Conservation (phyloP, 2,888 invertebrate species). For the Ecdyonurus torrentis region DNA sequence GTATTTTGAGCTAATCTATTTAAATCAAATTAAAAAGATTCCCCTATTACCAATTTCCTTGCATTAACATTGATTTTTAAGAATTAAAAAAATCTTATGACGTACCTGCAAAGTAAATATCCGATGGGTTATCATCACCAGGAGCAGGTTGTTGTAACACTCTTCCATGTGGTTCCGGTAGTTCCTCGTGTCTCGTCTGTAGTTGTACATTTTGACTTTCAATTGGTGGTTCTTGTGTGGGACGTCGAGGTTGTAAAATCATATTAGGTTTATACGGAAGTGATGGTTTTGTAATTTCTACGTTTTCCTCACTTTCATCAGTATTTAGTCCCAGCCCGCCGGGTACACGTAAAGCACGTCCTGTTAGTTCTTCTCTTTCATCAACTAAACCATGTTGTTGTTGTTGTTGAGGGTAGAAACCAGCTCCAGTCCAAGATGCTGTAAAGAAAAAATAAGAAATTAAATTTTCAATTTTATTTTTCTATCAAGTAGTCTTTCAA, state of each 20-base stretch:
- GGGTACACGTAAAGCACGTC: not conserved
- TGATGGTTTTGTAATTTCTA: not conserved
- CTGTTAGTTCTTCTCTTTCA: not conserved
- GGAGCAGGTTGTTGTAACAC: conserved; percentile 11
- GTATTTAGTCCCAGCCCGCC: not conserved
- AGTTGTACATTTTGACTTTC: not conserved
- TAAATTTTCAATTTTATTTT: too few relatives aligned
- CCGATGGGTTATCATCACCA: conserved; percentile 20
- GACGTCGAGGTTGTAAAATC: not conserved
- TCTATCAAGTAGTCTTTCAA: too few relatives aligned
- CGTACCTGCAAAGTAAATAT: conserved; percentile 27
- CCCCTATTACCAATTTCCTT: too few relatives aligned
- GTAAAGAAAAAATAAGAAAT: too few relatives aligned
- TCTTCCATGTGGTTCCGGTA: conserved; percentile 7
- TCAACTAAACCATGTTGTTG: not conserved
- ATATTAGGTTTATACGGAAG: not conserved
- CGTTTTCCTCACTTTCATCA: not conserved
- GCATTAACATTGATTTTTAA: too few relatives aligned
- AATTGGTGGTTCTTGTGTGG: not conserved
- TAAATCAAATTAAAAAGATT: too few relatives aligned
- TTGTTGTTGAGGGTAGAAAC: not conserved
- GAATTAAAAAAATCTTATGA: not conserved
- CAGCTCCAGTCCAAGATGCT: not conserved
- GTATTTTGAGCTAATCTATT: too few relatives aligned
- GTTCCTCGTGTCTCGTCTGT: conserved; percentile 15